Evolutionary conservation across 2,797 vertebrate species (phyloP), one percentile per base, ranked within the genome.

Genomic region (Decapterus maruadsi): DNA sequence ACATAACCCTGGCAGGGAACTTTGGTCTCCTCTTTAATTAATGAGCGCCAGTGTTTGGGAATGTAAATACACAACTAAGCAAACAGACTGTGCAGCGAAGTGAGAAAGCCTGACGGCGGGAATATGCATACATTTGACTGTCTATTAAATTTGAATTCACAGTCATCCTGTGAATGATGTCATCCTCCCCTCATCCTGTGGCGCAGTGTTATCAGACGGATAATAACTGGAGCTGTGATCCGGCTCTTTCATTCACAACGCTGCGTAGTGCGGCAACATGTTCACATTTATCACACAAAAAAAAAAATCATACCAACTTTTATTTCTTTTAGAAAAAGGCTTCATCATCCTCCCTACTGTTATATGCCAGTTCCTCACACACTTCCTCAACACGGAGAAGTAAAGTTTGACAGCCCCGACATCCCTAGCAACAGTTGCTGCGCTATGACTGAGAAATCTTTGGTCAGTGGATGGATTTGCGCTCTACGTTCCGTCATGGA

Each of bases 21-120:
- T 78, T 88, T 90, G 72, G 74, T 89, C 85, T 89, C 78, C 78
- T 75, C 89, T 91, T 90, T 92, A 93, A 94, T 90, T 93, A 91
- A 93, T 92, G 84, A 91, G 80, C 46, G 59, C 66, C 75, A 45
- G 50, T 72, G 69, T 91, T 90, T 89, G 81, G 72, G 80, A 77
- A 87, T 90, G 84, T 89, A 93, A 93, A 93, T 93, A 87, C 34
- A 72, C 70, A 53, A 82, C 76, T 61, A 78, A 81, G 83, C 80
- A 85, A 85, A 86, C 81, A 80, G 59, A 58, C 77, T 73, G 83
- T 83, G 85, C 84, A 82, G 59, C 72, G 54, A 64, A 83, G 83
- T 65, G 86, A 80, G 34, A 63, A 83, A 45, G 72, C 75, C 67
- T 46, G 82, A 87, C 86, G 62, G 46, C 22, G 0, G 51, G 80